These are phyloP conservation scores for Adelphocoris suturalis DNA, from an alignment of 2,888 invertebrate genomes.

Conservation along the genomic window DNA sequence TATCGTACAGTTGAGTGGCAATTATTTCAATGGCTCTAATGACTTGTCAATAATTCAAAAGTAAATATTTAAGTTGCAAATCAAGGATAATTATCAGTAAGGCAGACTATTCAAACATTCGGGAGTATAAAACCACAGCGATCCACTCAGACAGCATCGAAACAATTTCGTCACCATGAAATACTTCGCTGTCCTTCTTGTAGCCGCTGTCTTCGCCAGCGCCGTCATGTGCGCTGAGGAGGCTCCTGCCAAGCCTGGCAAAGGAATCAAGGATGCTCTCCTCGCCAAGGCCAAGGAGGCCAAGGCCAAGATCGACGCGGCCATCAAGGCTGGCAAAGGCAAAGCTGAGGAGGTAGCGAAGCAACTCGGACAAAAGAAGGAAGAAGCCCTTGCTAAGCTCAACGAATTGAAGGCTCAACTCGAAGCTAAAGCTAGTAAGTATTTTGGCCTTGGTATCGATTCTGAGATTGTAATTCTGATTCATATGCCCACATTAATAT, in stretches of 20 bases:
- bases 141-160: neutral
- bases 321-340: constrained; percentile 26
- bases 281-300: constrained; percentile 26
- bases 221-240: neutral
- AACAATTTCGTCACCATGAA: constrained; percentile 20
- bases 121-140: neutral
- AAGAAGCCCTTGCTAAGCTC: constrained; percentile 11
- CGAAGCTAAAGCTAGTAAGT: constrained; percentile 31
- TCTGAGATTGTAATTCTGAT: too few species aligned
- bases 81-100: too few species aligned
- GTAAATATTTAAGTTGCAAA: too few species aligned
- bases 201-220: constrained; percentile 11
- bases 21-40: too few species aligned
- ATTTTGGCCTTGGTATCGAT: too few species aligned
- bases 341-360: constrained; percentile 13
- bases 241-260: neutral
- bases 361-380: neutral
- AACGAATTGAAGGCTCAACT: constrained; percentile 17
- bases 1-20: too few species aligned
- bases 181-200: neutral
- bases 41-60: too few species aligned
- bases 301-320: neutral
- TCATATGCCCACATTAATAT: too few species aligned
- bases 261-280: constrained; percentile 10
- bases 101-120: neutral